Evolutionary conservation across 2,888 invertebrate species (phyloP), one percentile per base, ranked within the genome.

Genomic region (Caenorhabditis drosophilae): DNA sequence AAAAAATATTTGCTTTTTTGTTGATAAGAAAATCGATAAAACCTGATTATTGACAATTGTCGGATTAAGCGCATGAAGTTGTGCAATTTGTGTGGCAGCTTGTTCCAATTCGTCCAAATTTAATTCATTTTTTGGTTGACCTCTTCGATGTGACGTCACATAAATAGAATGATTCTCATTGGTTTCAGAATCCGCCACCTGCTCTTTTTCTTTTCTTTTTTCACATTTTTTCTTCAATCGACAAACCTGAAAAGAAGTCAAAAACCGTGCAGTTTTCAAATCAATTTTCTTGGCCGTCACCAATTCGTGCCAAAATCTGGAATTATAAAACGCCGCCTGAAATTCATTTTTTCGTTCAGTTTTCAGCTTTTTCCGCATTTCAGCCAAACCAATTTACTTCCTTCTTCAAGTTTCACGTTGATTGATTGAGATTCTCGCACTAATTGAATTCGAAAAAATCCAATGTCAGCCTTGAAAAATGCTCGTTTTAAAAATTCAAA

Each of bases 291-390:
- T 48, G 36, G 54, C 46, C 11, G 49, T 40, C n/a, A 59, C 42
- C n/a, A 48, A 50, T 44, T 64, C 69, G 20, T 67, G 67, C 62
- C 69, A 67, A 45, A 73, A 73, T 15, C 54, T 58, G 11, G 69
- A 63, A 50, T 70, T 70, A 61, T 73, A 73, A 56, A 57, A 73
- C 42, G 69, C 72, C 36, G 67, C 66, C 66, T 66, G 6, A 31
- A 6, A 23, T 31, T 16, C n/a, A 20, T 20, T 45, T 27, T 25
- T 45, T 4, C n/a, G 20, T 15, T 45, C 45, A 45, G 7, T 31
- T 45, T n/a, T 7, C 44, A 15, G 4, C 15, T 4, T 23, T 7
- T 40, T 15, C 40, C 11, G 18, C 20, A 20, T 40, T 15, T 15
- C 36, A 15, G 6, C 16, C 59, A 25, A 35, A 62, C 62, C 26